Conservation (phyloP, 2,797 vertebrate genomes). For the Gouania willdenowi region DNA sequence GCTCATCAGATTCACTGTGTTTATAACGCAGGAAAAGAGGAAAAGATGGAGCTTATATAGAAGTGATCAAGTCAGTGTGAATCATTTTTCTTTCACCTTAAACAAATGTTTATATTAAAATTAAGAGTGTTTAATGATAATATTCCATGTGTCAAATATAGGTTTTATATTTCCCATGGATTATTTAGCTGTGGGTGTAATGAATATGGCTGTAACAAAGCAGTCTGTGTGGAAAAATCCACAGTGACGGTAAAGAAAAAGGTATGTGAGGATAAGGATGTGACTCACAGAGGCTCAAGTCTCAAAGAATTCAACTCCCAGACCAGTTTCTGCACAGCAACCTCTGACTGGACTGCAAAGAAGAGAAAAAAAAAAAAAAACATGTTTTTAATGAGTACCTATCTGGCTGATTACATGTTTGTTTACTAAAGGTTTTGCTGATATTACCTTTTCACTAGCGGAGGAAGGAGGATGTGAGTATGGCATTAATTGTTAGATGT, state of each 20-base stretch:
- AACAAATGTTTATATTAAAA: too few species aligned
- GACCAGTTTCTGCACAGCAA: slow-evolving; percentile 81
- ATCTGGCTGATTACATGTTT: too few species aligned
- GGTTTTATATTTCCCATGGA: background rate
- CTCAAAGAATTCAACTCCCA: slow-evolving; percentile 86
- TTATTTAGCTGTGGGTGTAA: too few species aligned
- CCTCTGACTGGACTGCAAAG: slow-evolving; percentile 78
- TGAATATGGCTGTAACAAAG: background rate
- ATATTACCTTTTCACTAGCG: too few species aligned
- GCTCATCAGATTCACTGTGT: background rate
- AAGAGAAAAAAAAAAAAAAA: slow-evolving; percentile 13
- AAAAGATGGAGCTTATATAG: too few species aligned
- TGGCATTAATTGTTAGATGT: too few species aligned
- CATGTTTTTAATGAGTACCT: too few species aligned
- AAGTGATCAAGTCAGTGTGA: background rate
- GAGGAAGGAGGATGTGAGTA: too few species aligned
- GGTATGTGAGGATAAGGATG: background rate
- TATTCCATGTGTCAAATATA: background rate
- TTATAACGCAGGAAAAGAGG: background rate
- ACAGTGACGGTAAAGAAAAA: background rate
- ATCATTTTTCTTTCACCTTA: too few species aligned
- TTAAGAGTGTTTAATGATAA: too few species aligned
- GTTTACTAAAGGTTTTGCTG: too few species aligned
- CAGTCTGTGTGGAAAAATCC: background rate
- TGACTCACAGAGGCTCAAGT: slow-evolving; percentile 86